Evolutionary conservation across 2,797 vertebrate genomes (phyloP).

Genomic region (Gallinago stenura): DNA sequence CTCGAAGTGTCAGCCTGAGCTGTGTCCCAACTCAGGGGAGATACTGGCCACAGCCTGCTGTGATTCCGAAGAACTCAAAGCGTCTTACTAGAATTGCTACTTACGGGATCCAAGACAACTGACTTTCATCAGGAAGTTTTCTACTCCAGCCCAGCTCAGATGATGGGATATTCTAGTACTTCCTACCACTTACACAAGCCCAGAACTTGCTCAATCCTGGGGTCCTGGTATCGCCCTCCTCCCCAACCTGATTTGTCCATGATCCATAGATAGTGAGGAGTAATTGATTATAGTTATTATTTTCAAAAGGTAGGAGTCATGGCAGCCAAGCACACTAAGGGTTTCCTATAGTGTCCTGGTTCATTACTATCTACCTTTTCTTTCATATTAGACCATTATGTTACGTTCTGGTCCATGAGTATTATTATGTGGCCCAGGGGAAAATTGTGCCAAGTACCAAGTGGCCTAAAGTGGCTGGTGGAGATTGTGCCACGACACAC

Average conservation of each 20-base stretch:
- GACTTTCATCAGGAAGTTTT: not conserved
- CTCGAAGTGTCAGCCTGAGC: not conserved
- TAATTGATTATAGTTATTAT: not conserved
- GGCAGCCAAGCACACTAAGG: not conserved
- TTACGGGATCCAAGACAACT: not conserved
- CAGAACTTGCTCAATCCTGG: not conserved
- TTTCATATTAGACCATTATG: not conserved
- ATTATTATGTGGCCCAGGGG: not conserved
- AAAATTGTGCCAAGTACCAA: too few species aligned
- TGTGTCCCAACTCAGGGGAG: not conserved
- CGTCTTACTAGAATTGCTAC: not conserved
- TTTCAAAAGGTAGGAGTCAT: not conserved
- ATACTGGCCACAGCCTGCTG: not conserved
- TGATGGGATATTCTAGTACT: not conserved
- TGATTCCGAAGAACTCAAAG: not conserved
- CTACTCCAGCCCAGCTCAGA: not conserved
- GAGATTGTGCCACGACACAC: too few species aligned
- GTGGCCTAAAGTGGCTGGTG: too few species aligned
- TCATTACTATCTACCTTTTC: not conserved
- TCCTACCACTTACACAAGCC: not conserved
- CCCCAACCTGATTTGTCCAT: not conserved
- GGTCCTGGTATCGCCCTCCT: not conserved
- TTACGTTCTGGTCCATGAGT: not conserved
- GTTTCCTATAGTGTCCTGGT: not conserved
- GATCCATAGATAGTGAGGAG: not conserved